A percentile compares a stretch with the other conserved stretches of the same genome.
phyloP scores from a whole-genome alignment of 2,113 vertebrate genomes.

The Notechis scutatus region DNA sequence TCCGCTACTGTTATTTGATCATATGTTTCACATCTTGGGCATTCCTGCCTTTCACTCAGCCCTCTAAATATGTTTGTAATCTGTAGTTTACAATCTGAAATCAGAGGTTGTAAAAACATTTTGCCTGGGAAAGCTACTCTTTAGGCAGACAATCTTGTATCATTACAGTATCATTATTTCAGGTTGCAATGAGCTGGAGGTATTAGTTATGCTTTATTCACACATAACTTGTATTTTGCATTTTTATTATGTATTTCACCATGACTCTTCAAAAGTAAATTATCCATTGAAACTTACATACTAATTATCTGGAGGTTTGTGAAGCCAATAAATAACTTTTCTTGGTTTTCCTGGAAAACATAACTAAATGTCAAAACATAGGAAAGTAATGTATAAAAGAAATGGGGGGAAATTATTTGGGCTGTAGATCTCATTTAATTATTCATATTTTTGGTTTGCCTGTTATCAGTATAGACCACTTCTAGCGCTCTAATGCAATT shows the following conservation, averaged over 20 bases:
- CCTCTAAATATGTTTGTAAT: slow-evolving; percentile 5
- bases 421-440: background rate
- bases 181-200: slow-evolving; percentile 41
- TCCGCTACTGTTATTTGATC: slow-evolving; percentile 55
- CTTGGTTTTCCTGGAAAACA: slow-evolving; percentile 62
- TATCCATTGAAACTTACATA: slow-evolving; percentile 68
- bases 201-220: slow-evolving; percentile 43
- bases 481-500: background rate
- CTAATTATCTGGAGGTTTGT: slow-evolving; percentile 64
- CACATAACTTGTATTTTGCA: slow-evolving; percentile 63
- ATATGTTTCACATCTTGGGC: slow-evolving; percentile 35
- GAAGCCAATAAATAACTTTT: slow-evolving; percentile 66
- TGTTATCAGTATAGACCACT: background rate
- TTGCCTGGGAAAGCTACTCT: slow-evolving; percentile 30
- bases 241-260: slow-evolving; percentile 61
- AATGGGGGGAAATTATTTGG: slow-evolving; percentile 69
- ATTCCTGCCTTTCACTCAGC: slow-evolving; percentile 43
- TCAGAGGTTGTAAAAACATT: slow-evolving; percentile 45
- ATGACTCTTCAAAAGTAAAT: slow-evolving; percentile 68
- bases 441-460: background rate
- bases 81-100: slow-evolving; percentile 25
- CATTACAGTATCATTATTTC: background rate
- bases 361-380: slow-evolving; percentile 73
- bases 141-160: slow-evolving; percentile 29
- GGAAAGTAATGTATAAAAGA: slow-evolving; percentile 83